Percentiles rank a stretch among this genome's conserved stretches.
Evolutionary conservation across 1,140 invertebrate genomes (phyloP).

Genomic region (Pseudomyrmex pallidus): DNA sequence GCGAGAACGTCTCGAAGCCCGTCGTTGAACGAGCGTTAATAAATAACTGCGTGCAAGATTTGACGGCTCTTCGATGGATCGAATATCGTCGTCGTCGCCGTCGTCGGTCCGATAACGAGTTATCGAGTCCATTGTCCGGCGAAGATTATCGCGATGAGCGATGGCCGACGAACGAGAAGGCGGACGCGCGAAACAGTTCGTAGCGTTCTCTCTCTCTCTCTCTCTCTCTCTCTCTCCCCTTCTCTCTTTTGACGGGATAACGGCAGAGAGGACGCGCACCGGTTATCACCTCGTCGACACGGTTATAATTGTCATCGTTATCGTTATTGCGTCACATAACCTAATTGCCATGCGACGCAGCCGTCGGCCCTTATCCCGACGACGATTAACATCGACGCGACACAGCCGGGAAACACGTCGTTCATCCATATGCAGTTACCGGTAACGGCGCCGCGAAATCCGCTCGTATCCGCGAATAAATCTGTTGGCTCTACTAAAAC

Average conservation of each 20-base stretch:
- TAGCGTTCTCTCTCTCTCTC: conserved; percentile 4
- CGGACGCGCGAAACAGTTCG: conserved; percentile 25
- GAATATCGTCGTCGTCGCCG: conserved; percentile 1
- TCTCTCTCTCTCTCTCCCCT: conserved; percentile 24
- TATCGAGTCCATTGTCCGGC: conserved; percentile 38
- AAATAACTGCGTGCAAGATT: conserved; percentile 20
- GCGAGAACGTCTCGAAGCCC: neutral
- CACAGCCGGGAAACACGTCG: conserved; percentile 12
- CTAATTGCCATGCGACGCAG: conserved; percentile 72
- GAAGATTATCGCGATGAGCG: conserved; percentile 45
- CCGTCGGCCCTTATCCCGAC: conserved; percentile 72
- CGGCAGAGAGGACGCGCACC: neutral
- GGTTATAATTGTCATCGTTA: conserved; percentile 73
- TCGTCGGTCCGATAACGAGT: neutral
- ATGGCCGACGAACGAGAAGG: conserved; percentile 33
- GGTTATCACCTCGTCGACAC: conserved; percentile 62
- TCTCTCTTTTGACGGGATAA: neutral
- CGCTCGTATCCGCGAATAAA: conserved; percentile 37
- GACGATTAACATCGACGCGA: conserved; percentile 71
- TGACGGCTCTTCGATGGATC: neutral
- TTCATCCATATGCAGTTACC: conserved; percentile 49
- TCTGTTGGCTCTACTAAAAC: conserved; percentile 12
- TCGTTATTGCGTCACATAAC: conserved; percentile 70
- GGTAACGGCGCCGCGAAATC: conserved; percentile 22
- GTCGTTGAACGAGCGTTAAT: neutral